Base-by-base conservation (phyloP, 2,113 vertebrate genomes). In the Atlantisia rogersi region DNA sequence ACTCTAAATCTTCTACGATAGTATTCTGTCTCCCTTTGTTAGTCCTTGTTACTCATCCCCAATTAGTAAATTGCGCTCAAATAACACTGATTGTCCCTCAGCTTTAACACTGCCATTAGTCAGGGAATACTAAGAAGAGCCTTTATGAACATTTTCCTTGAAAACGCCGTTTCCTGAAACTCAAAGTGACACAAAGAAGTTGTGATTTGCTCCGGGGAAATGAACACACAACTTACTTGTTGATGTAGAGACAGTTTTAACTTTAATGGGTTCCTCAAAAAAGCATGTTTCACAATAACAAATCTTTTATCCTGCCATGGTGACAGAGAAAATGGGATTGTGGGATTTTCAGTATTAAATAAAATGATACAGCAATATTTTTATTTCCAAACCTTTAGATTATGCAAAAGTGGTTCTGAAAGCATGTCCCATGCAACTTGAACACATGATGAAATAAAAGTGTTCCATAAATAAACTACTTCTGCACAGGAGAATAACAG, bases 251-350 rank as follows among this genome's bases (percentile, higher is more conserved):
- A 74, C 71, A 29, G 87, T 96, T 85, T 81, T 81, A 32, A 32
- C 69, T 95, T 97, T 77, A 97, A 97, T 96, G 92, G 86, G 71
- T 78, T 97, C 91, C 95, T 97, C 91, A 82, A 95, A 92, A 97
- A 97, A 92, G 87, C 58, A 68, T 26, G 22, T 56, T 94, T 93
- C 86, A 44, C 53, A 58, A 70, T 18, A 73, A 86, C 79, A 75
- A 94, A 95, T 86, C 90, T 97, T 97, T 98, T 73, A 93, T 97
- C 86, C 77, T 75, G 62, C 71, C 71, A 2, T 24, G 90, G 79
- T 82, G 91, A 93, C 70, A 83, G 82, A 60, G 62, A 76, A 95
- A 91, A 96, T 65, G 67, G 55, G 48, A 97, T 86, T 68, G 11
- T 15, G 65, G 86, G 92, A 95, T 96, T 96, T 96, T 90, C 85